A percentile compares a stretch with the other conserved stretches of the same genome.
These are phyloP conservation scores for Leptarthrus brevirostris DNA, from an alignment of 2,888 invertebrate species.

Conservation along the genomic window DNA sequence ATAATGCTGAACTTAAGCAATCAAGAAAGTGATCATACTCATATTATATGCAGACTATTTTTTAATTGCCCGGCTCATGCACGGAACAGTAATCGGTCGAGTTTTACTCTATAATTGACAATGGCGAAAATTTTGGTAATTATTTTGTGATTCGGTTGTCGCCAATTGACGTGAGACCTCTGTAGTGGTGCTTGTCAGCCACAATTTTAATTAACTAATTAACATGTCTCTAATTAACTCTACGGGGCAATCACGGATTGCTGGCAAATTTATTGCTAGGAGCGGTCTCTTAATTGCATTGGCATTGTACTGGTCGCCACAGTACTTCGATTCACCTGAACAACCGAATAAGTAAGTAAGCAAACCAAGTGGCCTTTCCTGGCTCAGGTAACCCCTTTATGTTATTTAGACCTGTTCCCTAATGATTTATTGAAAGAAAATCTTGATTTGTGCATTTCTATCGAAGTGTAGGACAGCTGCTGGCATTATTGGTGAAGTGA, in stretches of 20 bases:
- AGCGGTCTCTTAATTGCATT: conserved; percentile 36
- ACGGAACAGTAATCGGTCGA: no score
- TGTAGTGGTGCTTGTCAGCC: not conserved
- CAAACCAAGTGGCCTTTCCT: not conserved
- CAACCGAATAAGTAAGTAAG: conserved; percentile 8
- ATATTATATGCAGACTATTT: no score
- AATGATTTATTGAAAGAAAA: conserved; percentile 35
- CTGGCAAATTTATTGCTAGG: conserved; percentile 34
- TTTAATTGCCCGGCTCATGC: no score
- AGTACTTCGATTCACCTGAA: conserved; percentile 17
- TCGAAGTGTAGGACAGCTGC: not conserved
- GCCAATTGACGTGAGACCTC: not conserved
- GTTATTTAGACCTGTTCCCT: not conserved
- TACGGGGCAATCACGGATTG: conserved; percentile 10
- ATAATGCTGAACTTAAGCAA: no score
- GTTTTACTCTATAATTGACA: no score
- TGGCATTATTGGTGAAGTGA: conserved; percentile 7
- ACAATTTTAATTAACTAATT: conserved; percentile 43
- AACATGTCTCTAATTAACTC: conserved; percentile 43
- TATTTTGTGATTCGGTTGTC: not conserved
- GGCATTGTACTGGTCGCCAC: conserved; percentile 12
- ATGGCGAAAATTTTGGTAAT: no score
- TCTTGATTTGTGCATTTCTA: conserved; percentile 35
- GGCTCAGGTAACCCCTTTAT: not conserved
- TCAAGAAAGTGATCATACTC: no score